Base-by-base conservation (phyloP, 2,888 invertebrate species). In the Maniola hyperantus region DNA sequence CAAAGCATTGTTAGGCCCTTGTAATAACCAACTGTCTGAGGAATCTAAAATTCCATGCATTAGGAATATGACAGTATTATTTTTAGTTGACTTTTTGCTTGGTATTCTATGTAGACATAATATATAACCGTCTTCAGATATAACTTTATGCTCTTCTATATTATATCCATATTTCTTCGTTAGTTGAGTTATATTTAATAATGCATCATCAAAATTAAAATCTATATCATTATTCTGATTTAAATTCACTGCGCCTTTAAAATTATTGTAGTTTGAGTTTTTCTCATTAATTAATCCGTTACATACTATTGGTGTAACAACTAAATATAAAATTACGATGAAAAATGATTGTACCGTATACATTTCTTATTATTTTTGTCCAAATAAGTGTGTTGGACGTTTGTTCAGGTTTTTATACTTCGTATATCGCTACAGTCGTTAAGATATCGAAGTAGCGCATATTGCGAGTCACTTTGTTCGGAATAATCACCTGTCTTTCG, bases 21-120 rank as follows among this genome's bases (percentile, higher is more conserved):
- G 93, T 0, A 95, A 83, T 0, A 97, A 88, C 95, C 95, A 97
- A 81, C 95, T 94, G 0, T 95, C 94, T 0, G 96, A 95, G 64
- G 95, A 94, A 18, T 95, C 94, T 11, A 96, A 78, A 6, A 98
- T 86, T 0, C 98, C 98, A 77, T 97, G 97, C 87, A 97, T 96
- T 57, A 97, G 82, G 73, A 96, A 94, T 68, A 95, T 94, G 0
- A 92, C 94, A 0, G 75, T 71, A 13, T 78, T 74, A 6, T 73
- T 83, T 8, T 67, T 68, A 5, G 66, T 69, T 0, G 46, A 63
- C 18, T 75, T 73, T 4, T 71, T 72, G 4, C 67, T 69, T 0
- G 78, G 78, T 39, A 91, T 80, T 71, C 90, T 79, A 67, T 89
- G 85, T 15, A 91, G 46, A 5, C 76, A 80, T 55, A 91, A 70